Base-by-base conservation (phyloP, 2,113 vertebrate species). In the Maccullochella peelii region DNA sequence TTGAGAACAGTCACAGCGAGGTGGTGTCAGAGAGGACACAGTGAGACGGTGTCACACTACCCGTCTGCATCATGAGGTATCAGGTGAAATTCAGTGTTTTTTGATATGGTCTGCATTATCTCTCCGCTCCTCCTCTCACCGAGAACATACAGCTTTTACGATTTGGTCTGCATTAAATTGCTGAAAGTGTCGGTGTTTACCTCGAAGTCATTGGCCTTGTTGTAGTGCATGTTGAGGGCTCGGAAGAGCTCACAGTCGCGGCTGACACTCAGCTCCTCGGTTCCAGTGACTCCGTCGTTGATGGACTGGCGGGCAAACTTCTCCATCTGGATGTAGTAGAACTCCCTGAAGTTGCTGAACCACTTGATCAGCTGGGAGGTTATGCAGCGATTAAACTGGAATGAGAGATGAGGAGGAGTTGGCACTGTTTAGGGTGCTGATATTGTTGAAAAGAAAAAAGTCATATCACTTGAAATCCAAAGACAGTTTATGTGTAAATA, bases 271-370 rank as follows among this genome's bases (percentile, higher is more conserved):
- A 99, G 89, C 93, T 99, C 98, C 78, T 99, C 98, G 4, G 94
- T 95, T 67, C 96, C 96, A 3, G 97, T 97, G 93, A 97, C 96
- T 30, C 98, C 98, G 25, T 99, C 97, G 82, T 98, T 99, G 95
- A 99, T 99, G 95, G 97, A 90, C 96, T 99, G 98, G 23, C 98
- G 96, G 0, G 98, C 98, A 10, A 99, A 99, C 95, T 99, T 99
- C 96, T 99, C 98, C 98, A 99, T 99, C 96, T 99, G 98, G 96
- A 99, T 99, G 96, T 99, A 99, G 97, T 98, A 99, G 96, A 99
- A 99, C 96, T 99, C 98, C 67, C 98, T 96, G 96, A 99, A 99
- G 96, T 99, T 99, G 96, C 98, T 99, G 96, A 99, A 99, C 98
- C 98, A 99, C 95, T 99, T 99, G 96, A 99, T 99, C 95, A 99